phyloP scores from a whole-genome alignment of 2,888 invertebrate genomes.

The Patella caerulea region DNA sequence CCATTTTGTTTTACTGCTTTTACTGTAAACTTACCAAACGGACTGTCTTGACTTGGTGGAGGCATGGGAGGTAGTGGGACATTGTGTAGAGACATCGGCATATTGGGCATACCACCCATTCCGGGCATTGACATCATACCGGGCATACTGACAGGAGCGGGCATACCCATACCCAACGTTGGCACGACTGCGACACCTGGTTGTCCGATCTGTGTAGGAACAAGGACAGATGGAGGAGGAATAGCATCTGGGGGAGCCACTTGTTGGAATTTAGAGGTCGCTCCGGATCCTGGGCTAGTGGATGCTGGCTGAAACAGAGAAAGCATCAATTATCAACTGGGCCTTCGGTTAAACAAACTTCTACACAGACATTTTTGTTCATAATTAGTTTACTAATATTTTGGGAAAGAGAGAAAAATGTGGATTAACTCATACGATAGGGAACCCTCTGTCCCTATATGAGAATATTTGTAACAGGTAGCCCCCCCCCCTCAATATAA shows the following conservation, averaged over 20 bases:
- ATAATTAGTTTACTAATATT: neutral
- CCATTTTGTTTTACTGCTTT: too few relatives aligned
- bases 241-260: conserved; percentile 24
- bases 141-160: conserved; percentile 14
- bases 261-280: conserved; percentile 4
- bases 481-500: too few relatives aligned
- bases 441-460: too few relatives aligned
- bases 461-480: too few relatives aligned
- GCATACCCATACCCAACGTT: conserved; percentile 8
- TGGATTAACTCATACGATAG: too few relatives aligned
- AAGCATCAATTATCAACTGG: neutral
- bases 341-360: neutral
- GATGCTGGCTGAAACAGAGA: neutral
- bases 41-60: conserved; percentile 12
- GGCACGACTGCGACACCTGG: neutral
- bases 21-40: too few relatives aligned
- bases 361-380: neutral
- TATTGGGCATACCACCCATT: conserved; percentile 22
- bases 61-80: conserved; percentile 23
- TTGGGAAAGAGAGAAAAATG: neutral
- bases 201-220: conserved; percentile 24
- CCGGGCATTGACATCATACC: conserved; percentile 16
- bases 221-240: conserved; percentile 40
- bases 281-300: conserved; percentile 26
- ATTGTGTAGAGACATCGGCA: conserved; percentile 18